phyloP scores from a whole-genome alignment of 2,113 vertebrate genomes.

The Podarcis raffonei region DNA sequence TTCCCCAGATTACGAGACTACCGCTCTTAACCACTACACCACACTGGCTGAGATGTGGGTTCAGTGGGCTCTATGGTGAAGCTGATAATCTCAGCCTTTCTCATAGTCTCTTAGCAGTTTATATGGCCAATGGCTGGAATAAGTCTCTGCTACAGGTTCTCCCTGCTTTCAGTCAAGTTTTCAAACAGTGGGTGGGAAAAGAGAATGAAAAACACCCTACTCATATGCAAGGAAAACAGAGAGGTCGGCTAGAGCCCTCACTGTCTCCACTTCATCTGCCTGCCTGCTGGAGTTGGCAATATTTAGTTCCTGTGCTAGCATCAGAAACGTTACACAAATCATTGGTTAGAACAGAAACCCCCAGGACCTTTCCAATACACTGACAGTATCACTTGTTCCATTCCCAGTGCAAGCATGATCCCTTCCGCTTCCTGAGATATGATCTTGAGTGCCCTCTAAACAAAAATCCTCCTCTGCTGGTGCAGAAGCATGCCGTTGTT shows the following conservation, averaged over 20 bases:
- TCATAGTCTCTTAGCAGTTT: background rate
- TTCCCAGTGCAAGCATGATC: conserved; percentile 59
- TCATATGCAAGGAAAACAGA: background rate
- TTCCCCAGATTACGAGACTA: too few relatives aligned
- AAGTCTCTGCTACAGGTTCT: too few relatives aligned
- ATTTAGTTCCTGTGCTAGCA: background rate
- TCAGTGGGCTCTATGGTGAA: background rate
- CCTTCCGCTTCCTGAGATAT: conserved; percentile 65
- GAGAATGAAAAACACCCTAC: background rate
- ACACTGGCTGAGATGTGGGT: background rate
- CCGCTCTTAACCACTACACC: too few relatives aligned
- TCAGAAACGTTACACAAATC: background rate
- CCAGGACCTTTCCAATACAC: background rate
- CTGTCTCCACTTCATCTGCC: background rate
- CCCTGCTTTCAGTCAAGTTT: background rate
- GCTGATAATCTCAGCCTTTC: background rate
- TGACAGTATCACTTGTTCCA: background rate
- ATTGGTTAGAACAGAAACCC: background rate
- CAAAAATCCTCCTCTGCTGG: conserved; percentile 42
- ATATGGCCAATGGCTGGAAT: background rate
- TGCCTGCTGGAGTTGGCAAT: background rate
- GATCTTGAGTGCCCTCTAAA: conserved; percentile 60
- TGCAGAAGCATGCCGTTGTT: conserved; percentile 57
- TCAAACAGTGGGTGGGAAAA: background rate
- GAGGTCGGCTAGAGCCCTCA: background rate